phyloP scores from a whole-genome alignment of 2,797 vertebrate species.

The Rhabdophis nuchalis region DNA sequence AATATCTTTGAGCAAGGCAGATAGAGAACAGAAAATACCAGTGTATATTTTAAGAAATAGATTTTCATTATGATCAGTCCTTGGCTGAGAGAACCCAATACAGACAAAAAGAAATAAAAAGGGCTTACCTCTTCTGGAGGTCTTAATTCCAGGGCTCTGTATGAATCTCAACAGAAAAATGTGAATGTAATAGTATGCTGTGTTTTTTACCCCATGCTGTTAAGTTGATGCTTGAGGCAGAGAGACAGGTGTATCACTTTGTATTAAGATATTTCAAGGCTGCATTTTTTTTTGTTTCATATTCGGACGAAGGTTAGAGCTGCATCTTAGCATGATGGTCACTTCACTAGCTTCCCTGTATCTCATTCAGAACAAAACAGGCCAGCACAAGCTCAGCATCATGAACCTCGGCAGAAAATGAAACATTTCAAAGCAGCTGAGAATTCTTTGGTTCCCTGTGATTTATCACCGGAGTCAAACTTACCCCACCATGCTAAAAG shows the following conservation, averaged over 20 bases:
- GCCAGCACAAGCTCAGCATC: background rate
- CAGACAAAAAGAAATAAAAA: background rate
- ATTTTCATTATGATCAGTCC: background rate
- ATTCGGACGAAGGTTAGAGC: background rate
- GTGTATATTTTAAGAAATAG: background rate
- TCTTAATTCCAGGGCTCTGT: background rate
- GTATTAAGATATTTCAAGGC: background rate
- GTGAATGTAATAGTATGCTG: background rate
- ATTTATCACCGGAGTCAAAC: conserved; percentile 62
- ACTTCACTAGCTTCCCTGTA: conserved; percentile 61
- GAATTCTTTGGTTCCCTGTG: conserved; percentile 64
- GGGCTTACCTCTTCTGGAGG: background rate
- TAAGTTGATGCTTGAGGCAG: background rate
- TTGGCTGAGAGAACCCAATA: background rate
- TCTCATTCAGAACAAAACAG: conserved; percentile 44
- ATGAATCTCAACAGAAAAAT: background rate
- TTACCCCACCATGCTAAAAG: conserved; percentile 61
- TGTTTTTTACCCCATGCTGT: background rate
- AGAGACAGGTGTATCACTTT: background rate
- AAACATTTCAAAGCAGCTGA: conserved; percentile 66
- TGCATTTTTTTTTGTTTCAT: background rate
- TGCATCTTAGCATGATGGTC: background rate
- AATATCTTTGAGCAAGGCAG: background rate
- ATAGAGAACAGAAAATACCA: background rate
- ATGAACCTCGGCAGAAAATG: conserved; percentile 21